These are phyloP conservation scores for Pomacea maculata DNA, from an alignment of 1,140 invertebrate species.

Conservation along the genomic window DNA sequence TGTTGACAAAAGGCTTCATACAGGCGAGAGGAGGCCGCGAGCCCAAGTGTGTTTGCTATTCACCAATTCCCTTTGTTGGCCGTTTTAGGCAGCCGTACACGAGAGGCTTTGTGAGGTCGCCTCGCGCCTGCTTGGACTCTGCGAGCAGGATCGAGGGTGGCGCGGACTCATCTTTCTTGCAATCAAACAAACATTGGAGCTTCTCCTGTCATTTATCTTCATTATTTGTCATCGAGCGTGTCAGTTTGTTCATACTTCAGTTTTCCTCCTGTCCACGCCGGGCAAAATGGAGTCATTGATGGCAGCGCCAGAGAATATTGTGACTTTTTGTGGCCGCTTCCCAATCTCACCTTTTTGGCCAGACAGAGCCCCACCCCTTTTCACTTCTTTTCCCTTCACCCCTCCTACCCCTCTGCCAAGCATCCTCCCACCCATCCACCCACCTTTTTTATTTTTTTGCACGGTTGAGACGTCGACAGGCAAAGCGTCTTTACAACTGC, in stretches of 20 bases:
- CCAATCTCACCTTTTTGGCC: no score
- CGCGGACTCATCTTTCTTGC: conserved; percentile 23
- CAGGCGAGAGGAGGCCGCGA: conserved; percentile 25
- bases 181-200: conserved; percentile 29
- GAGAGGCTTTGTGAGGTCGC: no score
- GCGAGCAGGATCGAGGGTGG: conserved; percentile 12
- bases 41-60: conserved; percentile 37
- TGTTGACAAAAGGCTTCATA: conserved; percentile 33
- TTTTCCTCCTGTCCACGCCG: conserved; percentile 17
- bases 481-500: conserved; percentile 8
- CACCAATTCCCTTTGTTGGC: conserved; percentile 24
- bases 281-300: conserved; percentile 24
- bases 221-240: conserved; percentile 40
- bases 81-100: conserved; percentile 13
- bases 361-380: no score
- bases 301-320: conserved; percentile 14
- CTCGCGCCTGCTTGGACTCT: no score
- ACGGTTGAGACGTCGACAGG: not conserved
- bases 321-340: conserved; percentile 8
- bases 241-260: conserved; percentile 33
- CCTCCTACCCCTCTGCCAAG: no score
- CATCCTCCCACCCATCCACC: no score
- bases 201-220: conserved; percentile 39
- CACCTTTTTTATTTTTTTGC: no score
- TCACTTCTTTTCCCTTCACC: no score